Evolutionary conservation across 2,888 invertebrate species (phyloP), one percentile per base, ranked within the genome.

Genomic region (Drosophila mimetica): DNA sequence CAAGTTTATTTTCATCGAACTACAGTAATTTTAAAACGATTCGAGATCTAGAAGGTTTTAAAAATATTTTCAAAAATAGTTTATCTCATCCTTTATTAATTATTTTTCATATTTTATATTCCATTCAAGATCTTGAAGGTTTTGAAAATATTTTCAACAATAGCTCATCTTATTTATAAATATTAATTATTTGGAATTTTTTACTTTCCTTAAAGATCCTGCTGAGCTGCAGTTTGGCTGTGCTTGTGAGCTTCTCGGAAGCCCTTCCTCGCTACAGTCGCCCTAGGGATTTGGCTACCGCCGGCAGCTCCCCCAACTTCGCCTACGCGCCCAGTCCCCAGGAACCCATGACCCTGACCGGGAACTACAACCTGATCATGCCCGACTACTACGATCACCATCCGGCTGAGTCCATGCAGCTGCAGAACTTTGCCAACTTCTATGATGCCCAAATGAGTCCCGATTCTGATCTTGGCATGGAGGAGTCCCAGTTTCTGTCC

Each of bases 391-490:
- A 84, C 16, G 86, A 89, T 32, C 75, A 86, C 48, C 77, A 79
- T 64, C 79, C 89, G 0, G 83, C 85, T 0, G 88, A 77, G 36
- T 83, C 90, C 0, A 81, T 90, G 81, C 79, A 84, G 48, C 71
- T 74, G 61, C 90, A 90, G 63, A 89, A 89, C 67, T 90, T 90
- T 60, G 83, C 80, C 16, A 64, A 70, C 16, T 90, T 90, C 70
- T 60, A 73, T 47, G 90, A 89, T 22, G 72, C 85, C 4, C 66
- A 87, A 39, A 70, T 65, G 67, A 66, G 57, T 34, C 75, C 63
- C 1, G 80, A 75, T 16, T 36, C 44, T 14, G 90, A 89, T 36
- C 60, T 89, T 46, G 84, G 87, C 36, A 90, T 90, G 90, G 90
- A 84, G 4, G 90, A 90, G 55, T 79, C 83, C 11, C 83, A 88